Percentiles rank a stretch among this genome's conserved stretches.
Evolutionary conservation across 2,888 invertebrate species (phyloP).

Genomic region (Erynnis tages): DNA sequence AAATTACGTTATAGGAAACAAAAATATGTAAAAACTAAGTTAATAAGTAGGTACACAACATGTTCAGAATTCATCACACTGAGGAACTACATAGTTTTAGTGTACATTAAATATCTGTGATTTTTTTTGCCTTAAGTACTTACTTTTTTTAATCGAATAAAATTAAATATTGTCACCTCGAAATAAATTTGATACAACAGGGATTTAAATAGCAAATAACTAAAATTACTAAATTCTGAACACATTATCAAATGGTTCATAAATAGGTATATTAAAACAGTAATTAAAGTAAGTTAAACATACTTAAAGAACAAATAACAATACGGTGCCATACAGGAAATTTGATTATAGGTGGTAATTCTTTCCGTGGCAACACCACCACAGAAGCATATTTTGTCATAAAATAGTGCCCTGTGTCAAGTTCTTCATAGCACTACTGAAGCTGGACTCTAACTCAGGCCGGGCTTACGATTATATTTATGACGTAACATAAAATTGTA

Average conservation of each 20-base stretch:
- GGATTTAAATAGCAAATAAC: background rate
- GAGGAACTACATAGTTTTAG: no score
- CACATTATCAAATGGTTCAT: constrained; percentile 4
- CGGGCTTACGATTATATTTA: background rate
- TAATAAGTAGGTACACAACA: constrained; percentile 2
- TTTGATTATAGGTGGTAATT: background rate
- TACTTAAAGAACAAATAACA: constrained; percentile 24
- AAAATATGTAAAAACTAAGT: constrained; percentile 12
- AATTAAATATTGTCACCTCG: background rate
- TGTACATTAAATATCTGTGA: no score
- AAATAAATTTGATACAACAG: background rate
- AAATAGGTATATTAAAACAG: background rate
- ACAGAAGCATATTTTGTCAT: constrained; percentile 62
- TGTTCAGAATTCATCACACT: background rate
- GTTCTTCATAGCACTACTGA: constrained; percentile 16
- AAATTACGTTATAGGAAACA: constrained; percentile 22
- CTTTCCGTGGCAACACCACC: constrained; percentile 42
- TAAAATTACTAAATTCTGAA: background rate
- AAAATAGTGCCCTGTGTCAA: constrained; percentile 69
- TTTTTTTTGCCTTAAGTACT: background rate
- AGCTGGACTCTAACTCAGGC: background rate
- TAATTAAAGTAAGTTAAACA: constrained; percentile 1
- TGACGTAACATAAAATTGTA: no score
- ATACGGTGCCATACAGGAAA: background rate
- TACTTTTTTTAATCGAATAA: background rate